A percentile compares a stretch with the other conserved stretches of the same genome.
Evolutionary conservation across 2,113 vertebrate species (phyloP).

Genomic region (Chloebia gouldiae): DNA sequence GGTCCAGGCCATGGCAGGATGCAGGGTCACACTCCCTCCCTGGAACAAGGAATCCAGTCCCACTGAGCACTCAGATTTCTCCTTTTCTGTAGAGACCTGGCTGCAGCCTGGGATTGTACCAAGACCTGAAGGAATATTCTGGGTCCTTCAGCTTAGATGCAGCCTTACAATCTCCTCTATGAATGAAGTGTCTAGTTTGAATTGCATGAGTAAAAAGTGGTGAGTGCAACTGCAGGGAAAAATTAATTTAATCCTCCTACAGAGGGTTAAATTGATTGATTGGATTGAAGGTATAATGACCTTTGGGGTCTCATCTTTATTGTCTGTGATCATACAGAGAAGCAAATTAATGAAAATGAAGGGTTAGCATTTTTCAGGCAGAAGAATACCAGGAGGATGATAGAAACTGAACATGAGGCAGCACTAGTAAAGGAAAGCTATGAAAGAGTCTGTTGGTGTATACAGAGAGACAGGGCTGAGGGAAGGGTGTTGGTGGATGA

Average conservation of each 20-base stretch:
- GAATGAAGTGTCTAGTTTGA: neutral
- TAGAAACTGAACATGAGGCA: neutral
- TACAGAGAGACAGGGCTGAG: neutral
- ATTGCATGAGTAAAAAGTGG: neutral
- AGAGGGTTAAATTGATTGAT: neutral
- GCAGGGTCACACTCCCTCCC: neutral
- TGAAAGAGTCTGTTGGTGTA: neutral
- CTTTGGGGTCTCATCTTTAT: neutral
- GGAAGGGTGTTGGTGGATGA: neutral
- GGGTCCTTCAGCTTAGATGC: neutral
- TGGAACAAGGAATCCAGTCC: neutral
- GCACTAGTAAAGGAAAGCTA: neutral
- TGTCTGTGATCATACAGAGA: neutral
- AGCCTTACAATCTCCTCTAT: neutral
- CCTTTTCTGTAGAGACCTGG: neutral
- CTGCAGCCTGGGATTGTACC: neutral
- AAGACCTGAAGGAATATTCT: neutral
- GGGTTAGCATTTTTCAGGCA: neutral
- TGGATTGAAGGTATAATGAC: neutral
- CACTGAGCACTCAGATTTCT: neutral
- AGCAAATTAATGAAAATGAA: neutral
- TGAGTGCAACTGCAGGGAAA: neutral
- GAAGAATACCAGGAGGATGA: neutral
- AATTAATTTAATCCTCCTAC: neutral
- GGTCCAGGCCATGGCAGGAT: neutral